These are phyloP conservation scores for Aphaenogaster ashmeadi DNA, from an alignment of 1,140 invertebrate species.

Conservation along the genomic window DNA sequence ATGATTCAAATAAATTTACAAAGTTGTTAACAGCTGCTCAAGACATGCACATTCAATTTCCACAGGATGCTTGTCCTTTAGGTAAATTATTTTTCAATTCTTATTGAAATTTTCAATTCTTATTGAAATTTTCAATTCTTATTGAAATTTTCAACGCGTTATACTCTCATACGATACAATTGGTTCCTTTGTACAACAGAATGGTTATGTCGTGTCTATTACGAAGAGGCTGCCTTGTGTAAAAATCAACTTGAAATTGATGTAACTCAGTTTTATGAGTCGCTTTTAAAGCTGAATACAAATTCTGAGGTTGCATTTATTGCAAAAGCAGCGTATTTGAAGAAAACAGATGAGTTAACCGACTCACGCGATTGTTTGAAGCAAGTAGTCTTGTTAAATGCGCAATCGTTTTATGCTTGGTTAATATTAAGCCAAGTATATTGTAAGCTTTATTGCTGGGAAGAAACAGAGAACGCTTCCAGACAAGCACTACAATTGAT, in stretches of 20 bases:
- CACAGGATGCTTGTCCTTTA: constrained; percentile 86
- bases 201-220: constrained; percentile 89
- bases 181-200: constrained; percentile 82
- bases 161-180: constrained; percentile 43
- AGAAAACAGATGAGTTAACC: constrained; percentile 86
- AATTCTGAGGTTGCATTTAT: constrained; percentile 89
- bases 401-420: constrained; percentile 85
- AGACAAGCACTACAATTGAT: constrained; percentile 83
- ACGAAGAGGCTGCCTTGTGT: constrained; percentile 85
- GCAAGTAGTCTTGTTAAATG: constrained; percentile 78
- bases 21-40: constrained; percentile 86
- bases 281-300: constrained; percentile 86
- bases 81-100: constrained; percentile 73
- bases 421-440: constrained; percentile 87
- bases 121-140: no score
- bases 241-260: constrained; percentile 81
- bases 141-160: background rate
- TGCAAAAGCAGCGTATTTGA: constrained; percentile 89
- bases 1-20: constrained; percentile 85
- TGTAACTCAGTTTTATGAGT: constrained; percentile 86
- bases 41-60: constrained; percentile 87
- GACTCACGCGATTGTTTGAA: constrained; percentile 87
- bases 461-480: constrained; percentile 88
- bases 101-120: constrained; percentile 5
- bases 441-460: constrained; percentile 88